phyloP scores from a whole-genome alignment of 2,888 invertebrate species.

The Pollenia amentaria region DNA sequence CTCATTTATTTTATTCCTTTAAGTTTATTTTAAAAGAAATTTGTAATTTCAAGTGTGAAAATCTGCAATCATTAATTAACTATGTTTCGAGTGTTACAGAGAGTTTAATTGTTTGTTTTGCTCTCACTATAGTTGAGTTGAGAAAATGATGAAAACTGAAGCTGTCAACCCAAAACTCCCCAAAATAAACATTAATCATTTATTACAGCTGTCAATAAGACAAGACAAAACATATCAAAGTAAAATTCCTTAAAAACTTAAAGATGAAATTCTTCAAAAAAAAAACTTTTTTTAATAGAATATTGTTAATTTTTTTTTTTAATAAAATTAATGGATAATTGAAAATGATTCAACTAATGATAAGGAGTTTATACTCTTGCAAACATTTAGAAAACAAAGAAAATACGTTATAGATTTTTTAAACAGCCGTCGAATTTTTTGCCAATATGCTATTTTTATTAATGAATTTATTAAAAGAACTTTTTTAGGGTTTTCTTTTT shows the following conservation, averaged over 20 bases:
- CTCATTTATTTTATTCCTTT: constrained; percentile 6
- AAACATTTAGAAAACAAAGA: constrained; percentile 46
- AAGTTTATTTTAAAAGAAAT: constrained; percentile 36
- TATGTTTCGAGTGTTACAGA: constrained; percentile 35
- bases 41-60: constrained; percentile 65
- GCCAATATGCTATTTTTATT: constrained; percentile 34
- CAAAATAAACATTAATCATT: constrained; percentile 71
- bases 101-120: constrained; percentile 29
- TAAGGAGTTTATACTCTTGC: constrained; percentile 53
- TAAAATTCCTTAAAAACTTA: constrained; percentile 2
- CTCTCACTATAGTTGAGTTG: constrained; percentile 13
- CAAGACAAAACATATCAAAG: constrained; percentile 1
- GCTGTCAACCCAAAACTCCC: constrained; percentile 72
- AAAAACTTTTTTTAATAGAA: constrained; percentile 25
- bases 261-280: constrained; percentile 17
- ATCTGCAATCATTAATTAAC: constrained; percentile 62
- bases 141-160: constrained; percentile 47
- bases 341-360: constrained; percentile 41
- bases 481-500: constrained; percentile 12
- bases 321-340: constrained; percentile 40
- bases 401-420: constrained; percentile 54
- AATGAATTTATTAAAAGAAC: constrained; percentile 17
- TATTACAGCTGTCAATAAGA: constrained; percentile 68
- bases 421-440: constrained; percentile 35
- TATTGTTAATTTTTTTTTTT: background rate